Base-by-base conservation (phyloP, 2,113 vertebrate genomes). In the Oplegnathus fasciatus region DNA sequence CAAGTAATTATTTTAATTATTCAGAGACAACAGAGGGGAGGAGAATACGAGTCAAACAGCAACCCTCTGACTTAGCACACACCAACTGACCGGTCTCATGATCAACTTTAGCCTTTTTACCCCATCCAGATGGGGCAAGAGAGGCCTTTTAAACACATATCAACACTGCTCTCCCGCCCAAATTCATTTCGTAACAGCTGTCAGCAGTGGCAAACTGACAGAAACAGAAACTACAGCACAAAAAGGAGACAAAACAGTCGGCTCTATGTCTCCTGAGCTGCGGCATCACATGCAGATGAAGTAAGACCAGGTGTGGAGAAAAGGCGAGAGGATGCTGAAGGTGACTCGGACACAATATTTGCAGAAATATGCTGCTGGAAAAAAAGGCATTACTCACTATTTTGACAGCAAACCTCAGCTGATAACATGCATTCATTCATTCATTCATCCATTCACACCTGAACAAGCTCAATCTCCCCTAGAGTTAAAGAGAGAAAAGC, bases 1-100 rank as follows among this genome's bases (percentile, higher is more conserved):
- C 61, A 82, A 80, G 65, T 62, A 34, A 22, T 2, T 60, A 7
- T 70, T 72, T 86, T n/a, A 86, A 86, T 88, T 73, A 80, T 74
- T 76, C 52, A 68, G 66, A 75, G 46, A 78, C 64, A 72, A 82
- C 50, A 37, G 40, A 34, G 7, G 10, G 34, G 4, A 44, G 10
- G 30, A 74, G 2, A 81, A 67, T 52, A 55, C 0, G 10, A 64
- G 28, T 57, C 42, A 18, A 78, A 73, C 5, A 46, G 13, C 62
- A 65, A 62, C 46, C 60, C 40, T 78, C 28, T 52, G 67, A 84
- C 50, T 60, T 66, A 44, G 61, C 57, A 60, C 22, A 52, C 28
- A 55, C 18, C 34, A 52, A 26, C 28, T 75, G 24, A 48, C n/a
- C 8, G 65, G 14, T n/a, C 20, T 71, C 7, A 7, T 17, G 24